phyloP scores from a whole-genome alignment of 2,888 invertebrate species.

The Dicyrtoma fusca region DNA sequence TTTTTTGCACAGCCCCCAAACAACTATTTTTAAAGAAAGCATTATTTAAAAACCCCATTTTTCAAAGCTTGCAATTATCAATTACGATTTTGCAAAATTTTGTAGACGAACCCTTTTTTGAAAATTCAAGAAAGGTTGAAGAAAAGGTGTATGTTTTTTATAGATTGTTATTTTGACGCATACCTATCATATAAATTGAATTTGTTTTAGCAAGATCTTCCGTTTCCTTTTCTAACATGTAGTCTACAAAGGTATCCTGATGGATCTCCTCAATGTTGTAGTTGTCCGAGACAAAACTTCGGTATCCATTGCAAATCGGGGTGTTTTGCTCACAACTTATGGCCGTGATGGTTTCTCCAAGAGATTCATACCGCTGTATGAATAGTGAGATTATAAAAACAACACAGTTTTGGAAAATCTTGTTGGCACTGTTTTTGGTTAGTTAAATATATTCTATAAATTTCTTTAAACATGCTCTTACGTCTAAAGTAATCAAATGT shows the following conservation, averaged over 20 bases:
- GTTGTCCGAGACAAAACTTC: constrained; percentile 37
- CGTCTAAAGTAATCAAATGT: constrained; percentile 64
- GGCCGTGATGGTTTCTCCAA: constrained; percentile 48
- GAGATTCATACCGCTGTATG: constrained; percentile 51
- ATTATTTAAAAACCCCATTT: too few species aligned
- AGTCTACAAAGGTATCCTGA: constrained; percentile 43
- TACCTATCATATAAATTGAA: constrained; percentile 49
- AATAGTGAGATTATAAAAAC: neutral
- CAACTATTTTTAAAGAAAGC: too few species aligned
- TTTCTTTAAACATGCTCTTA: constrained; percentile 36
- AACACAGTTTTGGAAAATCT: too few species aligned
- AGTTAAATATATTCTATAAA: neutral
- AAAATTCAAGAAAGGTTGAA: constrained; percentile 69
- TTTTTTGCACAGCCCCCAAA: too few species aligned
- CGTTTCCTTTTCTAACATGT: constrained; percentile 40
- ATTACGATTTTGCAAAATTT: constrained; percentile 57
- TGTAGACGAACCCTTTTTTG: constrained; percentile 68
- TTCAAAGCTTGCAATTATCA: too few species aligned
- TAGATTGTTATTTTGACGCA: constrained; percentile 45
- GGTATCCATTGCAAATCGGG: constrained; percentile 47
- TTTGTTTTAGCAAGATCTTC: constrained; percentile 42
- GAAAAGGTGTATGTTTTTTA: too few species aligned
- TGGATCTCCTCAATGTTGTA: constrained; percentile 40
- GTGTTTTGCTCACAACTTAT: constrained; percentile 42
- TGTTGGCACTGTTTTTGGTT: too few species aligned